Conservation (phyloP, 2,797 vertebrate species). For the Cynopterus sphinx region DNA sequence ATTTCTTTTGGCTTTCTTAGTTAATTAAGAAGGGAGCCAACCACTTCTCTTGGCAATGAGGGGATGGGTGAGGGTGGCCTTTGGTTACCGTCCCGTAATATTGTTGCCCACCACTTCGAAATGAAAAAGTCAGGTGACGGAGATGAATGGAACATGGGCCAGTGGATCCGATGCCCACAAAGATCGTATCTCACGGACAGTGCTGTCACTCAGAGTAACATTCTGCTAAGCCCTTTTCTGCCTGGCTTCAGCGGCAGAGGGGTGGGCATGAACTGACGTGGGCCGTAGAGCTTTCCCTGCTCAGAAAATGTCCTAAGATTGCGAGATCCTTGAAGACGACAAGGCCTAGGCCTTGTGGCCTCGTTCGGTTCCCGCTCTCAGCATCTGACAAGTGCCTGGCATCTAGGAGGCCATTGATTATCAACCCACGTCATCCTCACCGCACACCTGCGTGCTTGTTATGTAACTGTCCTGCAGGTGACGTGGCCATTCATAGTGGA, state of each 20-base stretch:
- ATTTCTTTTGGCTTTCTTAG: constrained; percentile 15
- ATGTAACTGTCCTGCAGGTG: neutral
- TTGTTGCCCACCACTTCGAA: neutral
- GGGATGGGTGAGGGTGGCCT: neutral
- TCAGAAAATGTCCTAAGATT: neutral
- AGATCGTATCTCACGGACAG: neutral
- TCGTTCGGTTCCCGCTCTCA: neutral
- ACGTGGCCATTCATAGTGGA: neutral
- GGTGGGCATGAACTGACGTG: neutral
- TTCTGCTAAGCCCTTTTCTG: neutral
- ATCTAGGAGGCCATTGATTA: neutral
- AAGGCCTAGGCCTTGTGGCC: neutral
- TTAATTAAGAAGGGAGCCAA: constrained; percentile 21
- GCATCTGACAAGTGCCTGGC: neutral
- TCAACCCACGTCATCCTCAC: neutral
- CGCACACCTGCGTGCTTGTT: neutral
- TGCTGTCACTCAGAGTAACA: neutral
- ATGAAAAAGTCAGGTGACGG: neutral
- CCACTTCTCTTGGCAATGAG: neutral
- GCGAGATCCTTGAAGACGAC: neutral
- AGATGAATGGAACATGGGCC: neutral
- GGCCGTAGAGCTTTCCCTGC: neutral
- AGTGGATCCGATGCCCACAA: neutral
- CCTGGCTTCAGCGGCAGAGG: neutral
- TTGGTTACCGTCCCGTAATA: neutral